phyloP scores from a whole-genome alignment of 2,888 invertebrate species.

The Lacanobia oleracea region DNA sequence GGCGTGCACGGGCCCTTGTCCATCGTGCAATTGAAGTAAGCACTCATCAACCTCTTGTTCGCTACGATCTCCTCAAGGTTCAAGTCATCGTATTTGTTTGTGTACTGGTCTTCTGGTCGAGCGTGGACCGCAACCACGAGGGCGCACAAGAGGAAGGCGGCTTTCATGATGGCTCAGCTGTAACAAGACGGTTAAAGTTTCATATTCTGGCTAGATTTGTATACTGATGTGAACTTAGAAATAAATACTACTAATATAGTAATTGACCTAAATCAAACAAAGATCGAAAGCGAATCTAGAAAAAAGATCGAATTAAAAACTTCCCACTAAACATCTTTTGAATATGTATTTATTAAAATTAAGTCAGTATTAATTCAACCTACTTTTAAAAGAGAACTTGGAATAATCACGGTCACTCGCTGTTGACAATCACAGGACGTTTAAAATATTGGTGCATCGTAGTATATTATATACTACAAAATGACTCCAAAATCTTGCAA shows the following conservation, averaged over 20 bases:
- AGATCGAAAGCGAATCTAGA: too few relatives aligned
- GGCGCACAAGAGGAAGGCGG: slow-evolving; percentile 70
- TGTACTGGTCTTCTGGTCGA: slow-evolving; percentile 76
- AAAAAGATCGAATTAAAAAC: too few relatives aligned
- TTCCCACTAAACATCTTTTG: neutral
- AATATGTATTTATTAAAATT: too few relatives aligned
- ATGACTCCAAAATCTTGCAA: slow-evolving; percentile 41
- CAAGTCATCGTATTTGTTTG: slow-evolving; percentile 66
- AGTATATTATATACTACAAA: slow-evolving; percentile 64
- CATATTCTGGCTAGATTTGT: neutral
- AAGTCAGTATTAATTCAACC: slow-evolving; percentile 21
- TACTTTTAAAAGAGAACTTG: slow-evolving; percentile 17
- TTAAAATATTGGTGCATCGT: slow-evolving; percentile 25
- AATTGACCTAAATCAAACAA: too few relatives aligned
- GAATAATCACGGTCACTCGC: slow-evolving; percentile 29
- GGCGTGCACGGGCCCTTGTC: slow-evolving; percentile 91
- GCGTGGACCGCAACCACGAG: slow-evolving; percentile 71
- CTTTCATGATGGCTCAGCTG: slow-evolving; percentile 69
- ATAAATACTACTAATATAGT: too few relatives aligned
- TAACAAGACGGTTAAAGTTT: neutral
- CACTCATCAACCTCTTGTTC: slow-evolving; percentile 90
- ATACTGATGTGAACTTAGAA: too few relatives aligned
- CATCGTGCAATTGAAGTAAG: slow-evolving; percentile 92
- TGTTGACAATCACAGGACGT: slow-evolving; percentile 35
- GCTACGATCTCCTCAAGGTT: slow-evolving; percentile 91